A percentile compares a stretch with the other conserved stretches of the same genome.
These are phyloP conservation scores for Lepisosteus osseus DNA, from an alignment of 2,113 vertebrate species.

Conservation along the genomic window DNA sequence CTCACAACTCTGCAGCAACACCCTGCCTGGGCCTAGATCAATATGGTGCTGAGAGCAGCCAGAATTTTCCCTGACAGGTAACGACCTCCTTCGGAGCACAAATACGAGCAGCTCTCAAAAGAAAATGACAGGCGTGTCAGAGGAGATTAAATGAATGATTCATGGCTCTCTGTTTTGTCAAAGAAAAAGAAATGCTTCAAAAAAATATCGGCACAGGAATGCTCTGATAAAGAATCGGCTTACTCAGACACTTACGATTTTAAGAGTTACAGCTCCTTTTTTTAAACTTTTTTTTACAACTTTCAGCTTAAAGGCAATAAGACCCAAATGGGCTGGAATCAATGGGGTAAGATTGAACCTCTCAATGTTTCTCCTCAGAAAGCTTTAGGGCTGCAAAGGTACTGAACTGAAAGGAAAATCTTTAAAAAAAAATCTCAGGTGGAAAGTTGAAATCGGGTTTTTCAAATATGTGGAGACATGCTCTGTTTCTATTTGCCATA, in stretches of 20 bases:
- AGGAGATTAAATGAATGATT: constrained; percentile 67
- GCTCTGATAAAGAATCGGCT: neutral
- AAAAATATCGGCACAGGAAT: neutral
- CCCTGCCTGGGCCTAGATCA: constrained; percentile 44
- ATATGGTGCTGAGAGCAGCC: constrained; percentile 38
- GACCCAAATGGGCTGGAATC: constrained; percentile 2
- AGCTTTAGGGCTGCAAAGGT: too few species aligned
- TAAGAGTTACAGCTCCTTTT: too few species aligned
- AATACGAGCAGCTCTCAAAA: constrained; percentile 48
- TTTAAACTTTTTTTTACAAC: too few species aligned
- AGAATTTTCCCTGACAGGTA: constrained; percentile 58
- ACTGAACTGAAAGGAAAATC: too few species aligned
- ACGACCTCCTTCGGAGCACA: constrained; percentile 55
- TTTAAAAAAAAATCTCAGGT: too few species aligned
- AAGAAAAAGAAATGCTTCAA: constrained; percentile 5
- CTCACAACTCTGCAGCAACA: constrained; percentile 24
- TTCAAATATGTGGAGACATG: too few species aligned
- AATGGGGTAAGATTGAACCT: too few species aligned
- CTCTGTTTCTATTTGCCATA: too few species aligned
- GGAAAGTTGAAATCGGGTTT: too few species aligned
- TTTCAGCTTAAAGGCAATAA: too few species aligned
- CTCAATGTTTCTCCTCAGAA: too few species aligned
- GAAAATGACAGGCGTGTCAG: constrained; percentile 65
- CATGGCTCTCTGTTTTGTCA: constrained; percentile 59
- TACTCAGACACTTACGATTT: too few species aligned